Evolutionary conservation across 2,797 vertebrate species (phyloP).

Genomic region (Pangasius djambal): DNA sequence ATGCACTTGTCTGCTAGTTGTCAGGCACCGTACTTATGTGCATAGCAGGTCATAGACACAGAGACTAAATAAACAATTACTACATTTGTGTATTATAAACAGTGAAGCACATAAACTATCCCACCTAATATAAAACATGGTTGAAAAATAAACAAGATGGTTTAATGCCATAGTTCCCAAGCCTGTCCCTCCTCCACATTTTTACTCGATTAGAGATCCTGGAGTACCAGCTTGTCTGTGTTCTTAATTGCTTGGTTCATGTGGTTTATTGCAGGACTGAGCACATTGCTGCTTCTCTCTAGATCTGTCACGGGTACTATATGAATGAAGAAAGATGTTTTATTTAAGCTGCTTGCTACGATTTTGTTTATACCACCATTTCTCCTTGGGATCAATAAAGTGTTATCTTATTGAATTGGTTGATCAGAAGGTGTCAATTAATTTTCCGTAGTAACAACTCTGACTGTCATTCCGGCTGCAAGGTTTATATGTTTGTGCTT

Average conservation of each 20-base stretch:
- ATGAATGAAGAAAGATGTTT: not conserved
- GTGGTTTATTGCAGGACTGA: conserved; percentile 6
- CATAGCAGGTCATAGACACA: not conserved
- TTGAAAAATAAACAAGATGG: conserved; percentile 2
- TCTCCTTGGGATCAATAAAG: not conserved
- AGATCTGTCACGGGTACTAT: not conserved
- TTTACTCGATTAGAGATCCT: not conserved
- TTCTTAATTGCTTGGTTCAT: not conserved
- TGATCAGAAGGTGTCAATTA: not conserved
- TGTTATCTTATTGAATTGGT: not conserved
- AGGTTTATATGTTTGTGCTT: not conserved
- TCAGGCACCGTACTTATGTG: not conserved
- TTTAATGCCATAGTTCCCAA: not conserved
- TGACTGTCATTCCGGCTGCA: not conserved
- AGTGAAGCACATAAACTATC: not conserved
- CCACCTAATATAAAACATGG: conserved; percentile 6
- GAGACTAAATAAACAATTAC: conserved; percentile 27
- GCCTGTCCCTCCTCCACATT: not conserved
- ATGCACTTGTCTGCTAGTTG: not conserved
- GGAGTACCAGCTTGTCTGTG: not conserved
- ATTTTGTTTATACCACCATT: not conserved
- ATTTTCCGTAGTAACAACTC: not conserved
- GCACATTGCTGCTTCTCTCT: not conserved
- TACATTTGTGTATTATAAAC: conserved; percentile 6
- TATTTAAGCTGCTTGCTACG: not conserved